Base-by-base conservation (phyloP, 2,888 invertebrate species). In the Euclidia mi region DNA sequence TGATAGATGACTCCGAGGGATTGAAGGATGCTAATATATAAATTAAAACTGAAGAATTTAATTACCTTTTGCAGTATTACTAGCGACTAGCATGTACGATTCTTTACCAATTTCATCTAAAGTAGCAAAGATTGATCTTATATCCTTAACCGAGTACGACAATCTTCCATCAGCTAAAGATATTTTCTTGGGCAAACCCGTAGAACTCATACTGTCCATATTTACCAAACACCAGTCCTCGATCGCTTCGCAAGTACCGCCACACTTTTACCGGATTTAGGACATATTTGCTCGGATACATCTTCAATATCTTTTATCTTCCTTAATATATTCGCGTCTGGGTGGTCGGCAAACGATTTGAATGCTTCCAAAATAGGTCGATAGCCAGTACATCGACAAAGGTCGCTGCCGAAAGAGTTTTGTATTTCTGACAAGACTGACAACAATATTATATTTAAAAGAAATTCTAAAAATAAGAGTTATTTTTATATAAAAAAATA, bases 321-420 rank as follows among this genome's bases (percentile, higher is more conserved):
- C 0, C 50, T 59, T 28, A 83, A 58, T 45, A 78, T 44, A 40
- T 77, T 67, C 6, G 72, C 52, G 53, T 80, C 64, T 10, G 80
- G 69, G 69, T 95, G 94, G 7, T 70, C 82, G 29, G 95, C 93
- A 48, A 96, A 87, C 10, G 78, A 79, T 81, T 96, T 96, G 82
- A 96, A 96, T 3, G 96, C 96, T 58, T 96, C 95, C 25, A 95
- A 69, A 56, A 96, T 96, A 1, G 96, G 95, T 42, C 96, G 88
- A 74, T 96, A 96, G 2, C 96, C 96, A 0, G 97, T 97, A 78
- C 97, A 97, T 40, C 97, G 92, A 69, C 97, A 97, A 35, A 97
- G 94, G 71, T 97, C 97, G 48, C 97, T 96, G 3, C 96, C 96
- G 64, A 97, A 96, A 0, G 96, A 95, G 72, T 96, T 95, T 81